A percentile compares a stretch with the other conserved stretches of the same genome.
Evolutionary conservation across 2,797 vertebrate species (phyloP).

Genomic region (Tinamus major): DNA sequence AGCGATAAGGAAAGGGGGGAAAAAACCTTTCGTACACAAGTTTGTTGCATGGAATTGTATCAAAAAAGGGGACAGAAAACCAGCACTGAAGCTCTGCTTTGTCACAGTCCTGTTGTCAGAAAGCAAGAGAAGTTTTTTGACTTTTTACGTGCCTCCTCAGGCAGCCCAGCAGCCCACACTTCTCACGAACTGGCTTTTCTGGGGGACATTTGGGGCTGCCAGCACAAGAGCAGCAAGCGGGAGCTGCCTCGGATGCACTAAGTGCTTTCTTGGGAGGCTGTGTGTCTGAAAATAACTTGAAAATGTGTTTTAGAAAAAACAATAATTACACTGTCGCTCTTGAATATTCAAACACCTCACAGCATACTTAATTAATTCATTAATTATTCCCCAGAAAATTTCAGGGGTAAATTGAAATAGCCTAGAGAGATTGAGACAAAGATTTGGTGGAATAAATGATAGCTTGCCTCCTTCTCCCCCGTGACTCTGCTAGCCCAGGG

Average conservation of each 20-base stretch:
- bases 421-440: constrained; percentile 70
- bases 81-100: not conserved
- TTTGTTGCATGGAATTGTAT: not conserved
- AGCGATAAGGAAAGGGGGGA: not conserved
- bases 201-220: not conserved
- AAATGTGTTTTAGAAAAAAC: constrained; percentile 67
- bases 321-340: constrained; percentile 72
- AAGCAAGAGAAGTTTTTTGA: not conserved
- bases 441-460: constrained; percentile 61
- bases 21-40: not conserved
- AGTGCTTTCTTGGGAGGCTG: constrained; percentile 39
- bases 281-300: constrained; percentile 61
- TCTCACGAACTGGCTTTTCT: rapidly evolving
- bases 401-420: constrained; percentile 71
- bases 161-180: not conserved
- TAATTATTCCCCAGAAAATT: constrained; percentile 77
- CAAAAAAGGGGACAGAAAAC: not conserved
- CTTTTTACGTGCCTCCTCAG: not conserved
- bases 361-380: constrained; percentile 75
- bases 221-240: not conserved
- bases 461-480: constrained; percentile 59
- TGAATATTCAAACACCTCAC: constrained; percentile 74
- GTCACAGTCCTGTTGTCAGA: not conserved
- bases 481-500: constrained; percentile 61
- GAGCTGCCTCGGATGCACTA: not conserved